A percentile compares a stretch with the other conserved stretches of the same genome.
Conservation (phyloP, 1,140 invertebrate species). For the Drosophila kikkawai region DNA sequence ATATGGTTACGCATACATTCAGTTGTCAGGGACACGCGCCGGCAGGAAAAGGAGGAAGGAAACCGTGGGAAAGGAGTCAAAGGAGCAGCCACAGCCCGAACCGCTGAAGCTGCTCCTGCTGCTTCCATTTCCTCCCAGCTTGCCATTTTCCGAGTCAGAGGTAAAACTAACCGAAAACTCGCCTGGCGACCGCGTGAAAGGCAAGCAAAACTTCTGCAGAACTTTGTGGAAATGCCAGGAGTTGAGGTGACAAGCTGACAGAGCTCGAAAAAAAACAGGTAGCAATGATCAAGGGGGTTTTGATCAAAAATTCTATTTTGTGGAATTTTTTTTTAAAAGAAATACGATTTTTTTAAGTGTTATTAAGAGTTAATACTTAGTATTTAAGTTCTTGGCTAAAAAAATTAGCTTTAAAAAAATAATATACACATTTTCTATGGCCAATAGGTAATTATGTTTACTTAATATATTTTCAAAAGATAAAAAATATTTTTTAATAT, state of each 20-base stretch:
- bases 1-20: conserved; percentile 48
- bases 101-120: conserved; percentile 8
- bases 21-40: conserved; percentile 48
- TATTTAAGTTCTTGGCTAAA: no score
- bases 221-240: conserved; percentile 19
- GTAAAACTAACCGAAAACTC: conserved; percentile 44
- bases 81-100: conserved; percentile 24
- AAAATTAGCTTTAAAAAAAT: no score
- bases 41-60: neutral
- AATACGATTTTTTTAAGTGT: no score
- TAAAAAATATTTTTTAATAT: neutral
- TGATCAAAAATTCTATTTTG: no score
- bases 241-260: conserved; percentile 31
- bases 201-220: conserved; percentile 20
- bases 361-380: no score
- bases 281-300: neutral
- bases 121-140: conserved; percentile 12
- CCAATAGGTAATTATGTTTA: neutral
- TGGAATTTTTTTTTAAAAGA: no score
- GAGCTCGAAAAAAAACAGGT: conserved; percentile 18
- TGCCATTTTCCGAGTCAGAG: conserved; percentile 17
- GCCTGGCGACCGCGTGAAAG: conserved; percentile 25
- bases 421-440: no score
- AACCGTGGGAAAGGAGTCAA: conserved; percentile 37
- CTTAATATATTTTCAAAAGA: neutral